These are phyloP conservation scores for Pao palembangensis DNA, from an alignment of 2,113 vertebrate genomes.

Conservation along the genomic window DNA sequence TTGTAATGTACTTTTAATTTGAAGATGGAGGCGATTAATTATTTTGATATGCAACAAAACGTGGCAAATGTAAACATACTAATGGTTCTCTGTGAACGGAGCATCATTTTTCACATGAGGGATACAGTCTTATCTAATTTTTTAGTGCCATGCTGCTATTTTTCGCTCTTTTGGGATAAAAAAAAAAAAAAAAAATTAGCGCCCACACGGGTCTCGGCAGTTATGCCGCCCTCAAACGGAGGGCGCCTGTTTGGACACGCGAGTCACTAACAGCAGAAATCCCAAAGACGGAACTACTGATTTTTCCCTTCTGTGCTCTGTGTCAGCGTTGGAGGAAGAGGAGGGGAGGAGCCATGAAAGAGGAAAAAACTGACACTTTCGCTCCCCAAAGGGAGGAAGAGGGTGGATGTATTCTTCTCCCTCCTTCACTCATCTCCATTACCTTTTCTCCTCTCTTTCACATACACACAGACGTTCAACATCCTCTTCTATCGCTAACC, in stretches of 20 bases:
- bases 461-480: conserved; percentile 20
- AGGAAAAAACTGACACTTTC: conserved; percentile 47
- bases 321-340: conserved; percentile 56
- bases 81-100: conserved; percentile 72
- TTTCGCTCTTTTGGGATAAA: too few relatives aligned
- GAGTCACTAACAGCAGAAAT: conserved; percentile 22
- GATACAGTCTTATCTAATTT: conserved; percentile 71
- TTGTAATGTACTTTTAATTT: conserved; percentile 83
- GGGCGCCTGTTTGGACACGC: conserved; percentile 53
- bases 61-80: conserved; percentile 79
- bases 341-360: background rate
- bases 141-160: conserved; percentile 42
- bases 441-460: conserved; percentile 21
- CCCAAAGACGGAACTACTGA: background rate
- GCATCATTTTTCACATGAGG: conserved; percentile 76
- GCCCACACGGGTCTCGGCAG: conserved; percentile 50
- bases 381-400: conserved; percentile 43
- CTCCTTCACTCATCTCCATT: conserved; percentile 33
- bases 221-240: conserved; percentile 57
- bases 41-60: conserved; percentile 78
- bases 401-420: conserved; percentile 43
- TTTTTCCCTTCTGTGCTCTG: conserved; percentile 17
- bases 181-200: background rate
- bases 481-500: conserved; percentile 30
- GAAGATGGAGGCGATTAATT: conserved; percentile 79